Percentiles rank a stretch among this genome's conserved stretches.
These are phyloP conservation scores for Desoria tigrina DNA, from an alignment of 2,888 invertebrate species.

Conservation along the genomic window DNA sequence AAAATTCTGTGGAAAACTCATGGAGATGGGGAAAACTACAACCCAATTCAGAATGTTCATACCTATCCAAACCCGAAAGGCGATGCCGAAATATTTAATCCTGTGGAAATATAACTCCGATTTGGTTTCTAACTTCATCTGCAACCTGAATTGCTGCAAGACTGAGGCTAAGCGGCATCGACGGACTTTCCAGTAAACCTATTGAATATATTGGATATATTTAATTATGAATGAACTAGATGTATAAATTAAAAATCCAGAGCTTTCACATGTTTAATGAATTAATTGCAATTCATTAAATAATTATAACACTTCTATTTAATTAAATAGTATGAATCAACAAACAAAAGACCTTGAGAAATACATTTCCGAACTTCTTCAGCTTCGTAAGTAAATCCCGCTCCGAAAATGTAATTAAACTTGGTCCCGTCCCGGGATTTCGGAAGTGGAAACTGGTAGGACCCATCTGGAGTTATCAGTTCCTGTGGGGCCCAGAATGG, in stretches of 20 bases:
- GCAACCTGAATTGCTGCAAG: conserved; percentile 69
- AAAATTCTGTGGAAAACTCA: too few relatives aligned
- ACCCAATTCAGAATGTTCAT: too few relatives aligned
- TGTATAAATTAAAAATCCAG: too few relatives aligned
- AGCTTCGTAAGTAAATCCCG: conserved; percentile 75
- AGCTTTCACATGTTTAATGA: too few relatives aligned
- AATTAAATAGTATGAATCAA: too few relatives aligned
- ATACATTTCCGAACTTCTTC: conserved; percentile 74
- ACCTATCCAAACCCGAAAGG: too few relatives aligned
- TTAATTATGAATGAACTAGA: too few relatives aligned
- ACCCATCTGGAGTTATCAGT: conserved; percentile 66
- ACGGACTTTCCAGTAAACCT: conserved; percentile 70
- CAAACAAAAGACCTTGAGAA: conserved; percentile 60
- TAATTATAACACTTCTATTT: too few relatives aligned
- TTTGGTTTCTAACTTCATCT: conserved; percentile 70
- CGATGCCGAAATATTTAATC: too few relatives aligned
- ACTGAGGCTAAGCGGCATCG: conserved; percentile 69
- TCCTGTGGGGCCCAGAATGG: conserved; percentile 74
- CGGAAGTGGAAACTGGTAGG: conserved; percentile 68
- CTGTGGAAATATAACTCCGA: conserved; percentile 65
- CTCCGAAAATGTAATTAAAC: conserved; percentile 68
- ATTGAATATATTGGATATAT: conserved; percentile 55
- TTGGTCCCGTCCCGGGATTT: conserved; percentile 57
- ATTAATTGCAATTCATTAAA: too few relatives aligned
- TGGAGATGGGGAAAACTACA: too few relatives aligned